Evolutionary conservation across 2,797 vertebrate species (phyloP), one percentile per base, ranked within the genome.

Genomic region (Erpetoichthys calabaricus): DNA sequence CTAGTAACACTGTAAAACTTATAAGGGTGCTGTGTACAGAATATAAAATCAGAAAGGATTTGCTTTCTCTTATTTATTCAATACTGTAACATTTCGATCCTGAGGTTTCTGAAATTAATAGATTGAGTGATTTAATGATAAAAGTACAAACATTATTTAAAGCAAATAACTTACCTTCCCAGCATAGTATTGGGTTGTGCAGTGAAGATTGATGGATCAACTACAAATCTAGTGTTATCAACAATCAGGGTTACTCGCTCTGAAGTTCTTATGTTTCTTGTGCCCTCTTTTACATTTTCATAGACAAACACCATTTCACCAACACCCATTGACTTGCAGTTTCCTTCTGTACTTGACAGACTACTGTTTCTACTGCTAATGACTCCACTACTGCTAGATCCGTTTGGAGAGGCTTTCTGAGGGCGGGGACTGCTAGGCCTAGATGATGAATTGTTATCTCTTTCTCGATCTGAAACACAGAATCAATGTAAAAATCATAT

Each of bases 151-250:
- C n/a, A n/a, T n/a, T n/a, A n/a, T n/a, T n/a, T n/a, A n/a, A n/a
- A n/a, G n/a, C n/a, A n/a, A n/a, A n/a, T n/a, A n/a, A n/a, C 67
- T 9, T 71, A 97, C 96, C 96, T 96, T 79, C 96, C 96, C 87
- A 99, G 77, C 96, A 99, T 98, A n/a, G 96, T 99, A 70, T 98
- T 99, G 67, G 96, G 92, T 53, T 99, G 95, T 67, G 95, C 96
- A 4, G 89, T 98, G 72, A 98, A 99, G 79, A 98, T 94, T 45
- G 91, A 85, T 44, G 96, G 94, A 78, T 98, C 96, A 45, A 99
- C 93, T 58, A 99, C 93, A 70, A 99, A 99, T 80, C 93, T 91
- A 6, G 94, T 97, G 75, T 95, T 97, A 75, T 98, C 96, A 64
- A 99, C 95, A 43, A 99, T 98, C 7, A 99, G 83, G 0, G 96